phyloP scores from a whole-genome alignment of 1,140 invertebrate genomes.

The Acromyrmex heyeri region DNA sequence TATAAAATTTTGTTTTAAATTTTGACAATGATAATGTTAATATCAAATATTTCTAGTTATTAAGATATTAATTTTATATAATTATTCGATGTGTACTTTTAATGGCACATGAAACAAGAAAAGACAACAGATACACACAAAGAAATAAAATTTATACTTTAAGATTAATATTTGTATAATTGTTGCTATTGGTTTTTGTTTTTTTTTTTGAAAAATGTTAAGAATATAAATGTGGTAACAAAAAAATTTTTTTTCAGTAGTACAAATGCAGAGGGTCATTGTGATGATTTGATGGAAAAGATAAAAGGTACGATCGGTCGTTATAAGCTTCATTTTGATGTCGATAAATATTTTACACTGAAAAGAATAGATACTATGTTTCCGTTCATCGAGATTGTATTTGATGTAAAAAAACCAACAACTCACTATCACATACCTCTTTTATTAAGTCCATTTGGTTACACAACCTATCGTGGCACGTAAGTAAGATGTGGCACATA shows the following conservation, averaged over 20 bases:
- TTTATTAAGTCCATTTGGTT: conserved; percentile 93
- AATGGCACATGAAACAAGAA: neutral
- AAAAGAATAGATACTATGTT: conserved; percentile 90
- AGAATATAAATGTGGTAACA: neutral
- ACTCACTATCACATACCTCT: conserved; percentile 94
- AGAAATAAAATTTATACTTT: neutral
- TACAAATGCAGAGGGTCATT: conserved; percentile 90
- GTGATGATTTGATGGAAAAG: conserved; percentile 89
- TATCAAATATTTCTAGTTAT: neutral
- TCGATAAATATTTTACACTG: conserved; percentile 90
- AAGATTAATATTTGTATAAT: neutral
- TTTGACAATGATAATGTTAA: neutral
- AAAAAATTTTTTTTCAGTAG: conserved; percentile 82
- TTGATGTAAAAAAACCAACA: conserved; percentile 90
- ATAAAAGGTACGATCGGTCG: conserved; percentile 89
- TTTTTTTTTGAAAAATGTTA: neutral
- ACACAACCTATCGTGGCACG: conserved; percentile 92
- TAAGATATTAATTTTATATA: conserved; percentile 7
- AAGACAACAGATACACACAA: neutral
- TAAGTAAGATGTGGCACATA: conserved; percentile 71
- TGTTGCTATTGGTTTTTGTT: neutral
- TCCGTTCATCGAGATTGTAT: conserved; percentile 93
- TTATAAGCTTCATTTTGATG: conserved; percentile 93
- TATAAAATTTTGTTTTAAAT: neutral
- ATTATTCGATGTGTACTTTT: neutral